Evolutionary conservation across 2,888 invertebrate genomes (phyloP).

Genomic region (Nomada goodeniana): DNA sequence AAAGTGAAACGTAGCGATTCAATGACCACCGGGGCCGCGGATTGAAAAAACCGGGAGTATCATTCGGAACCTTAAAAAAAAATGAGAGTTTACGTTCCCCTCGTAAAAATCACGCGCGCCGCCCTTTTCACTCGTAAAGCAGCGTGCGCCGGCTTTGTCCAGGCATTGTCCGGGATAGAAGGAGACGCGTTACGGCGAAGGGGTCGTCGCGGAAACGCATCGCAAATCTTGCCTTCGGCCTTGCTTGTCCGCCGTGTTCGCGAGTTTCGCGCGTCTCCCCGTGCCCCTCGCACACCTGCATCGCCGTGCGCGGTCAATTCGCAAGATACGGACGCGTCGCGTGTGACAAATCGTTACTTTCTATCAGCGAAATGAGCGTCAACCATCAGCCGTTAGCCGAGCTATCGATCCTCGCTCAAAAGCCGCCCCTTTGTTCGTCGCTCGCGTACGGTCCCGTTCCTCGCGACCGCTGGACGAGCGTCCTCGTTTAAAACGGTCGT

Average conservation of each 20-base stretch:
- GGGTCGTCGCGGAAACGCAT: conserved; percentile 35
- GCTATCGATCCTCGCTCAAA: conserved; percentile 39
- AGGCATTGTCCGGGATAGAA: neutral
- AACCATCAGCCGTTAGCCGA: conserved; percentile 23
- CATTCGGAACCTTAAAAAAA: conserved; percentile 28
- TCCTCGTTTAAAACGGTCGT: neutral
- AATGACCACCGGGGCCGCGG: conserved; percentile 45
- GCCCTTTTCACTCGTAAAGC: conserved; percentile 1
- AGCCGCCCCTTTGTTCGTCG: neutral
- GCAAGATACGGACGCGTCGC: conserved; percentile 32
- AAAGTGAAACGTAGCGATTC: conserved; percentile 56
- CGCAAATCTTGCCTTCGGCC: conserved; percentile 41
- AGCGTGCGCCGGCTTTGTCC: neutral
- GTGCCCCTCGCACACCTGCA: neutral
- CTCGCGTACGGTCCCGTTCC: neutral
- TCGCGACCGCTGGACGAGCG: neutral
- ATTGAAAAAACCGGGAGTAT: conserved; percentile 43
- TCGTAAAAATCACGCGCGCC: conserved; percentile 5
- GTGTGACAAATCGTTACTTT: conserved; percentile 45
- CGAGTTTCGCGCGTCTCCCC: neutral
- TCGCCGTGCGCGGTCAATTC: conserved; percentile 18
- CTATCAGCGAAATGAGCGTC: conserved; percentile 43
- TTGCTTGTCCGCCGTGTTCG: conserved; percentile 10
- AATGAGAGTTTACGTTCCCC: conserved; percentile 33
- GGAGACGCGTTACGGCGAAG: conserved; percentile 23